Conservation (phyloP, 2,797 vertebrate species). For the Macropodus opercularis region DNA sequence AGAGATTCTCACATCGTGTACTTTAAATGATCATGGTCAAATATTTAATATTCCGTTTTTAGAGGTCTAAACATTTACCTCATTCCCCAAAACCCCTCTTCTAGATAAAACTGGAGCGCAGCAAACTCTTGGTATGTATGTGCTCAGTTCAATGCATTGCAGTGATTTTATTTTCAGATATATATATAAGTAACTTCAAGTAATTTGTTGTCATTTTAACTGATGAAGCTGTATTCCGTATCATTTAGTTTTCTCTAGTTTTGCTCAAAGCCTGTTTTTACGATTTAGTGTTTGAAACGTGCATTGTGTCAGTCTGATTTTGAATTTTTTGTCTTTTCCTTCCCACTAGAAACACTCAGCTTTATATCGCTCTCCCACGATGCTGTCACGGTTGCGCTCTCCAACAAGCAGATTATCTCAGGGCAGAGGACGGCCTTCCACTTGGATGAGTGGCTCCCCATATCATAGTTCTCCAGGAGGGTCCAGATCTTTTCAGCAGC, state of each 20-base stretch:
- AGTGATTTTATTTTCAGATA: not conserved
- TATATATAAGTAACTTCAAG: no score
- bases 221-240: no score
- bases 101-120: constrained; percentile 85
- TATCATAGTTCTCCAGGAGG: constrained; percentile 34
- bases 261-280: not conserved
- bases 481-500: constrained; percentile 41
- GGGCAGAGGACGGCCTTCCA: constrained; percentile 62
- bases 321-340: constrained; percentile 1
- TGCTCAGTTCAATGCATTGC: not conserved
- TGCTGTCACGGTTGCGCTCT: constrained; percentile 72
- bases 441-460: constrained; percentile 51
- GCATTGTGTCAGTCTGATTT: not conserved
- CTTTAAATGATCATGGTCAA: not conserved
- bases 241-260: no score
- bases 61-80: not conserved
- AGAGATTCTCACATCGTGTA: not conserved
- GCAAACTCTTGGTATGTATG: constrained; percentile 80
- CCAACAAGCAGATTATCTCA: constrained; percentile 71
- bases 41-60: not conserved
- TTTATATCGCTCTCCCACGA: constrained; percentile 74
- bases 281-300: constrained; percentile 1
- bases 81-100: no score
- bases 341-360: constrained; percentile 72
- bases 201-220: no score